A percentile compares a stretch with the other conserved stretches of the same genome.
These are phyloP conservation scores for Agrotis exclamationis DNA, from an alignment of 2,888 invertebrate species.

Conservation along the genomic window DNA sequence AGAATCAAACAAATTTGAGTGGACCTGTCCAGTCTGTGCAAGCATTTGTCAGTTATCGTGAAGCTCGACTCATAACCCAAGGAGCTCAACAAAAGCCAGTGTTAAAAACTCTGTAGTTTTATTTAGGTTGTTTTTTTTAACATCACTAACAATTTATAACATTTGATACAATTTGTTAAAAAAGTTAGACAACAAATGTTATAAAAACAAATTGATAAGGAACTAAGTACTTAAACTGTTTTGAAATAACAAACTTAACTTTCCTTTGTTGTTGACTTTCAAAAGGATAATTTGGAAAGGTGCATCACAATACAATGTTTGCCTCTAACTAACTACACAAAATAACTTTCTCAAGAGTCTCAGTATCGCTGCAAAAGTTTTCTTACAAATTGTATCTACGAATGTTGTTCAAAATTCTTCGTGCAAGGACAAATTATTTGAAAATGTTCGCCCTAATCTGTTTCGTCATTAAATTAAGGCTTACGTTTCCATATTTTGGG, in stretches of 20 bases:
- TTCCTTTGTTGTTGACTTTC: slow-evolving; percentile 4
- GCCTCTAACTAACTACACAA: neutral
- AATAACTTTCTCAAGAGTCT: slow-evolving; percentile 7
- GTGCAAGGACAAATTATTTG: slow-evolving; percentile 4
- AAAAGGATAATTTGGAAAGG: neutral
- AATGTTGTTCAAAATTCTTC: slow-evolving; percentile 4
- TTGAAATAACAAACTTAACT: neutral
- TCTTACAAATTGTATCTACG: slow-evolving; percentile 12
- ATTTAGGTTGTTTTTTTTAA: too few relatives aligned
- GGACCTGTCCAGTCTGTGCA: too few relatives aligned
- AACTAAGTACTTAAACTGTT: neutral
- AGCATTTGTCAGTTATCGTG: too few relatives aligned
- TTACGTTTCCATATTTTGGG: slow-evolving; percentile 1
- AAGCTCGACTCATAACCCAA: too few relatives aligned
- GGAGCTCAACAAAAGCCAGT: too few relatives aligned
- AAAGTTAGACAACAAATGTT: neutral
- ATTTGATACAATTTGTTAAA: too few relatives aligned
- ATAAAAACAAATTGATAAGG: neutral
- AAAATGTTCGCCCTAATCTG: neutral
- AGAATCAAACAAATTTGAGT: too few relatives aligned
- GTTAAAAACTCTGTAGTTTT: too few relatives aligned
- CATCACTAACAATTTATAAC: too few relatives aligned
- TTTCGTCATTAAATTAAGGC: slow-evolving; percentile 21
- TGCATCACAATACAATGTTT: neutral
- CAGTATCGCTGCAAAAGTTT: neutral